Evolutionary conservation across 2,797 vertebrate species (phyloP).

Genomic region (Anolis apletophallus): DNA sequence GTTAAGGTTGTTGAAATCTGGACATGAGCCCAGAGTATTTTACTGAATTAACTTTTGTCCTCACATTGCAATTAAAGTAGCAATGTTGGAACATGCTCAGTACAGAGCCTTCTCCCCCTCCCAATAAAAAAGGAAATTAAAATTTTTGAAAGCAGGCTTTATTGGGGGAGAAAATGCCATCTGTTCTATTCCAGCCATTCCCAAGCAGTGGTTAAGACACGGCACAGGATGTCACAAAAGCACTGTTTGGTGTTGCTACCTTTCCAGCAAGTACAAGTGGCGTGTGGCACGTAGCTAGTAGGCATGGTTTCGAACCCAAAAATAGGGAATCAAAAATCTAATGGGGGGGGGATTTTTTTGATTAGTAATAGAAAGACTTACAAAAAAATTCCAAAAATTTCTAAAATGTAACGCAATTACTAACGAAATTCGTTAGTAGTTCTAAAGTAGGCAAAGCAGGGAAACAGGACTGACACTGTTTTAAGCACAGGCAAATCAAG

Average conservation of each 20-base stretch:
- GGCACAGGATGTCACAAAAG: neutral
- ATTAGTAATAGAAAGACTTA: too few relatives aligned
- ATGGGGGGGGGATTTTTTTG: too few relatives aligned
- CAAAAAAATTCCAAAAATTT: too few relatives aligned
- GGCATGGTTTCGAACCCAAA: too few relatives aligned
- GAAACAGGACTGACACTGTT: too few relatives aligned
- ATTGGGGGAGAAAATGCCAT: neutral
- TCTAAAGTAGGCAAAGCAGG: too few relatives aligned
- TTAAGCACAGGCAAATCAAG: too few relatives aligned
- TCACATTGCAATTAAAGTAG: conserved; percentile 34
- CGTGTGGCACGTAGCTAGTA: too few relatives aligned
- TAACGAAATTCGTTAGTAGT: too few relatives aligned
- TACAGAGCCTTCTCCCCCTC: neutral
- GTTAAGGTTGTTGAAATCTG: conserved; percentile 28
- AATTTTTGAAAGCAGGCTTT: neutral
- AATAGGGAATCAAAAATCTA: too few relatives aligned
- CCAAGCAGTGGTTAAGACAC: neutral
- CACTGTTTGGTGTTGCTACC: too few relatives aligned
- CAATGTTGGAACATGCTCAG: conserved; percentile 38
- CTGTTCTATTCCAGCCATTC: conserved; percentile 1
- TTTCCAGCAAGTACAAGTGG: neutral
- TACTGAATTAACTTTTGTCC: conserved; percentile 50
- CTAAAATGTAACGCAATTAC: too few relatives aligned
- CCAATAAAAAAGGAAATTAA: conserved; percentile 29
- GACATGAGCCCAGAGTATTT: conserved; percentile 28